Evolutionary conservation across 2,797 vertebrate species (phyloP).

Genomic region (Peromyscus nudipes): DNA sequence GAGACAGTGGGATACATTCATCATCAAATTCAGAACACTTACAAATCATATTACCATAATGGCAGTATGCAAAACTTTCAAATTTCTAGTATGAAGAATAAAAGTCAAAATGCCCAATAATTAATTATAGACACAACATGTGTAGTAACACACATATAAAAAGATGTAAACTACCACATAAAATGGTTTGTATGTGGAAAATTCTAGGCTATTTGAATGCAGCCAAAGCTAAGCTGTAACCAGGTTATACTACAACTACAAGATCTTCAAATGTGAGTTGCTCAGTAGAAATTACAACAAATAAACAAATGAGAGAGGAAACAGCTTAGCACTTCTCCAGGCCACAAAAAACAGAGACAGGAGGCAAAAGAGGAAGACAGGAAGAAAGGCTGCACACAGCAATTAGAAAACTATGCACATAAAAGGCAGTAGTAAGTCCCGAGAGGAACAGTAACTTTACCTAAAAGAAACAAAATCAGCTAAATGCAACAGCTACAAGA

Average conservation of each 20-base stretch:
- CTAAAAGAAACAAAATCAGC: not conserved
- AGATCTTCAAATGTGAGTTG: not conserved
- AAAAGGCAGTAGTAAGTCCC: not conserved
- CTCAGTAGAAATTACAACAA: not conserved
- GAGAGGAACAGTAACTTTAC: not conserved
- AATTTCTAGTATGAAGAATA: not conserved
- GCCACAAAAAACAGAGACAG: not conserved
- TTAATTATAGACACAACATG: not conserved
- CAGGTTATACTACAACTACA: not conserved
- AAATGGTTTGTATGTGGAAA: not conserved
- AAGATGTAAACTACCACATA: not conserved
- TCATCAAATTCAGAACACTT: not conserved
- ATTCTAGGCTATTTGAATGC: not conserved
- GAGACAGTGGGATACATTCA: not conserved
- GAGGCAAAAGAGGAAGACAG: not conserved
- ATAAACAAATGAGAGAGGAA: conserved; percentile 19
- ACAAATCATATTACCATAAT: not conserved
- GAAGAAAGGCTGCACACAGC: not conserved
- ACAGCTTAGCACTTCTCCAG: not conserved
- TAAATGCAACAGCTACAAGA: not conserved
- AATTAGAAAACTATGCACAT: not conserved
- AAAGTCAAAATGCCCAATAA: not conserved
- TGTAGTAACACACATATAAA: not conserved
- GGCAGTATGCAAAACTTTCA: not conserved
- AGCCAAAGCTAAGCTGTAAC: not conserved